Conservation (phyloP, 2,797 vertebrate genomes). For the Ptychadena robeensis region DNA sequence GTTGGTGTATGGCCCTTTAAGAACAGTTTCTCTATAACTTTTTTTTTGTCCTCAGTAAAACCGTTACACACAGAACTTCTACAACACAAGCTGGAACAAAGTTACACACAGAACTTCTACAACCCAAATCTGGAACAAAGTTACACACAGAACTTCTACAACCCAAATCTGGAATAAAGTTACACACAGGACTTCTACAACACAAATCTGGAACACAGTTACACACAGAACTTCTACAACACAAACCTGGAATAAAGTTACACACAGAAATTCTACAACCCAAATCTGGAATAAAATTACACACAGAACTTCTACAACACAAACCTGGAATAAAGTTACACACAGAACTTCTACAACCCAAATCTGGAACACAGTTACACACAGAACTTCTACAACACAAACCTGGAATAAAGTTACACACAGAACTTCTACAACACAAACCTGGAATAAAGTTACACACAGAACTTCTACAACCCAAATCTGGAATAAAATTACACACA, state of each 20-base stretch:
- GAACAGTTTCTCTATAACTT: background rate
- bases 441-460: no score
- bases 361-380: no score
- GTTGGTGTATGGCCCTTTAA: background rate
- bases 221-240: no score
- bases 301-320: no score
- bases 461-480: background rate
- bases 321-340: background rate
- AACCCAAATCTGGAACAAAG: no score
- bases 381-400: no score
- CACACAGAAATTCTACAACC: no score
- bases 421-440: no score
- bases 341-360: no score
- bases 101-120: background rate
- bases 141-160: no score
- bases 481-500: background rate
- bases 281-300: no score
- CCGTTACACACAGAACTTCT: background rate
- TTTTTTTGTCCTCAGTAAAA: background rate
- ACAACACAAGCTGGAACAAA: background rate
- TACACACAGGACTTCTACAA: background rate
- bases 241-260: background rate
- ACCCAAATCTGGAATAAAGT: background rate
- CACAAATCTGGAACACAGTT: no score
- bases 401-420: background rate